Evolutionary conservation across 2,797 vertebrate species (phyloP).

Genomic region (Natrix natrix): DNA sequence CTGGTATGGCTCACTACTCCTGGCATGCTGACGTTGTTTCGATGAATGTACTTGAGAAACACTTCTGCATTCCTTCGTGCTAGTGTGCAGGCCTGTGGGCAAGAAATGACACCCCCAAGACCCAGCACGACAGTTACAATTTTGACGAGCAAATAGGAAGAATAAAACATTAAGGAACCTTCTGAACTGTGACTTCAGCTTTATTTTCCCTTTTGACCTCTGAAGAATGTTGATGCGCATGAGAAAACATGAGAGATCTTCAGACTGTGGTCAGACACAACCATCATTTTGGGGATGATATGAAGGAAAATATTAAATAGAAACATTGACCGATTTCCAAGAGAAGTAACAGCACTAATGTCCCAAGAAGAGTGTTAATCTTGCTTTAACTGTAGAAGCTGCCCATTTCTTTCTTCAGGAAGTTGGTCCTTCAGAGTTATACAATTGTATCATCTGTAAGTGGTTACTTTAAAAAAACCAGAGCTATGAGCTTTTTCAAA

Average conservation of each 20-base stretch:
- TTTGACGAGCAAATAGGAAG: slow-evolving; percentile 14
- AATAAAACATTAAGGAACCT: slow-evolving; percentile 8
- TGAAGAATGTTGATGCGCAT: background rate
- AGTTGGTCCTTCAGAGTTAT: background rate
- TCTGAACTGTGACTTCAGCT: slow-evolving; percentile 16
- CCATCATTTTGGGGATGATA: slow-evolving; percentile 14
- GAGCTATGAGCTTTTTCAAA: background rate
- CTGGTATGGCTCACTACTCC: slow-evolving; percentile 86
- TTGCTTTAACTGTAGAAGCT: background rate
- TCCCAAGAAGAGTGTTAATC: background rate
- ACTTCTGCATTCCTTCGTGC: slow-evolving; percentile 95
- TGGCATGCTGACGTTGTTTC: slow-evolving; percentile 94
- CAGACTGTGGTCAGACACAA: slow-evolving; percentile 20
- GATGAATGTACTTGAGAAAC: slow-evolving; percentile 98
- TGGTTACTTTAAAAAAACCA: background rate
- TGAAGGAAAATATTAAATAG: background rate
- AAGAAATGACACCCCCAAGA: slow-evolving; percentile 25
- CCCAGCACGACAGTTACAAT: slow-evolving; percentile 13
- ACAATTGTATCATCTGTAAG: background rate
- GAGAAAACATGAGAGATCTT: slow-evolving; percentile 10
- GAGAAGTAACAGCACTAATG: background rate
- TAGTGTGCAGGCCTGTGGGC: slow-evolving; percentile 88
- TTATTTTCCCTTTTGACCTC: slow-evolving; percentile 22
- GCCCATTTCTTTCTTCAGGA: background rate
- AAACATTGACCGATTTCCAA: background rate